Evolutionary conservation across 2,113 vertebrate species (phyloP).

Genomic region (Quiscalus mexicanus): DNA sequence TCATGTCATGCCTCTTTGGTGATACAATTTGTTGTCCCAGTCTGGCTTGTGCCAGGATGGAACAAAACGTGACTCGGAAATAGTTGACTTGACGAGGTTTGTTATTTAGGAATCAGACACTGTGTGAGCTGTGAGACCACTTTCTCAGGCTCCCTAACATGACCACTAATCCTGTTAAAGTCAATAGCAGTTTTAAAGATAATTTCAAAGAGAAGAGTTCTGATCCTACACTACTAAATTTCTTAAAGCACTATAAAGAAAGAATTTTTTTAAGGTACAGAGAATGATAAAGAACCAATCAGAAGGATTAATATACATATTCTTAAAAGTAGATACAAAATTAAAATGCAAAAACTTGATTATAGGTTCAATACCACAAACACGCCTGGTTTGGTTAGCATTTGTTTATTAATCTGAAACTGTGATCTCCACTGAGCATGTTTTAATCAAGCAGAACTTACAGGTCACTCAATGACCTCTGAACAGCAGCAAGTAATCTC

Average conservation of each 20-base stretch:
- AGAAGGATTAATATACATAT: not conserved
- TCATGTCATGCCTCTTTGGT: conserved; percentile 13
- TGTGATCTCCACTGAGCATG: not conserved
- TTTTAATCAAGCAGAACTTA: not conserved
- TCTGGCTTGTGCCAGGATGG: not conserved
- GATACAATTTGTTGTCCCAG: not conserved
- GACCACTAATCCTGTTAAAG: not conserved
- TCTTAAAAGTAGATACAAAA: not conserved
- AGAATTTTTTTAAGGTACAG: not conserved
- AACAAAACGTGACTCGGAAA: conserved; percentile 23
- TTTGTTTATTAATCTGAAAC: not conserved
- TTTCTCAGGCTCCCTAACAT: conserved; percentile 3
- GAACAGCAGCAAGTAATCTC: not conserved
- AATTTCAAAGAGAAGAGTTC: conserved; percentile 7
- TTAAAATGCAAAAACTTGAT: not conserved
- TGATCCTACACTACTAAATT: not conserved
- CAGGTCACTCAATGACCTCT: not conserved
- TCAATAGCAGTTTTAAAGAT: conserved; percentile 26
- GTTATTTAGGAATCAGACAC: conserved; percentile 10
- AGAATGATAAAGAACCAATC: not conserved
- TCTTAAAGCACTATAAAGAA: not conserved
- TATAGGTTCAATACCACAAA: not conserved
- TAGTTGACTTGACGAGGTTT: not conserved
- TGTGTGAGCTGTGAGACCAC: not conserved
- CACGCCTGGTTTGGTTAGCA: not conserved